Conservation (phyloP, 2,113 vertebrate genomes). For the Poeciliopsis turrubarensis region DNA sequence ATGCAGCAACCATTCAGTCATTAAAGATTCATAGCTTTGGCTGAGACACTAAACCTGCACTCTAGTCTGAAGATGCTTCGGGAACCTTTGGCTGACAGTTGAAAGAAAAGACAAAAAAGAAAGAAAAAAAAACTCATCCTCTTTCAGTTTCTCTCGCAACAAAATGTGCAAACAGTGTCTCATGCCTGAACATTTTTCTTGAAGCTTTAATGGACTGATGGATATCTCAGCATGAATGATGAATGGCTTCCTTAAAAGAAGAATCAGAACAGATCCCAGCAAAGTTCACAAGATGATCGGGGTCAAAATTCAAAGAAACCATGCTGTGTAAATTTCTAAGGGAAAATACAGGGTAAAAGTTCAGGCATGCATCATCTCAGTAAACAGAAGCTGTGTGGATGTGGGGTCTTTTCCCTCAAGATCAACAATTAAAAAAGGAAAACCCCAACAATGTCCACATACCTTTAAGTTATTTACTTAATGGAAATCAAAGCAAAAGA, state of each 20-base stretch:
- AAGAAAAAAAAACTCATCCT: neutral
- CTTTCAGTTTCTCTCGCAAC: conserved; percentile 9
- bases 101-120: neutral
- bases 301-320: conserved; percentile 10
- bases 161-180: conserved; percentile 44
- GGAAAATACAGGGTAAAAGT: neutral
- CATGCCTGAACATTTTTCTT: conserved; percentile 17
- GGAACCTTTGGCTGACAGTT: conserved; percentile 9
- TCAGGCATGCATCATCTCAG: neutral
- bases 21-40: conserved; percentile 47
- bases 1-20: neutral
- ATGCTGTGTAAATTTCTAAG: neutral
- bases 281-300: neutral
- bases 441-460: neutral
- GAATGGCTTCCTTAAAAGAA: conserved; percentile 25
- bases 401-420: neutral
- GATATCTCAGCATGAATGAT: conserved; percentile 44
- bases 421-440: neutral
- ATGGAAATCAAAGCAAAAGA: neutral
- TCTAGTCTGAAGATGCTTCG: conserved; percentile 28
- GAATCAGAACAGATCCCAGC: conserved; percentile 16
- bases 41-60: conserved; percentile 28
- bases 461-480: neutral
- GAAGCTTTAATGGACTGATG: conserved; percentile 38
- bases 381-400: neutral